Base-by-base conservation (phyloP, 2,888 invertebrate species). In the Drosophila recens region DNA sequence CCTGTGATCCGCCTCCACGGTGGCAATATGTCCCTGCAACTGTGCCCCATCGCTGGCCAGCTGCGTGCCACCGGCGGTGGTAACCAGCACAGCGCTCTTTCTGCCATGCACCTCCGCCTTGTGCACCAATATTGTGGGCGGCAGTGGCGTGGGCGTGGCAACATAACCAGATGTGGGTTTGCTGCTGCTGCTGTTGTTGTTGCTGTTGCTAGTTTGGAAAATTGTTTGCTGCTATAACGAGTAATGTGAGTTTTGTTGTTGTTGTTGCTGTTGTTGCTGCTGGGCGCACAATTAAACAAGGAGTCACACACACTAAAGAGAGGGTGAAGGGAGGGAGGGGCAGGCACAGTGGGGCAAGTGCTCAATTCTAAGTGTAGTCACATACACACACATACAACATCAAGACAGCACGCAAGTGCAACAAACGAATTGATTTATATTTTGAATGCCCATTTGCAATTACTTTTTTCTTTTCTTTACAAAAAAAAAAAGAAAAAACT, bases 181-280 rank as follows among this genome's bases (percentile, higher is more conserved):
- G 51, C 30, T 59, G 64, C 34, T 58, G 27, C 27, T 27, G 27
- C 57, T 83, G 5, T 5, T 65, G 63, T 23, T 61, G 79, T 30
- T 56, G 79, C 62, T 83, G 91, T 59, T 83, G 89, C 85, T 86
- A 90, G 78, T 90, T 88, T 90, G 88, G 77, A 87, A 87, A 85
- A 82, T 89, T 78, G 87, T 82, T 90, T 91, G 90, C 89, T 87
- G 90, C 91, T 91, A 91, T 89, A 91, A 91, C 75, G 85, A 89
- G 88, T 89, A 91, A 91, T 84, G 89, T 89, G 87, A 87, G 89
- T 85, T 76, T 69, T 72, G 67, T 42, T 45, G 11, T 38, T 38
- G 34, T 34, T 34, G 34, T 36, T 36, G 34, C 63, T 34, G 10
- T 11, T 34, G 34, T 36, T 36, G 34, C 11, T 36, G 34, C 63